Evolutionary conservation across 2,888 invertebrate species (phyloP), one percentile per base, ranked within the genome.

Genomic region (Leptinotarsa juncta): DNA sequence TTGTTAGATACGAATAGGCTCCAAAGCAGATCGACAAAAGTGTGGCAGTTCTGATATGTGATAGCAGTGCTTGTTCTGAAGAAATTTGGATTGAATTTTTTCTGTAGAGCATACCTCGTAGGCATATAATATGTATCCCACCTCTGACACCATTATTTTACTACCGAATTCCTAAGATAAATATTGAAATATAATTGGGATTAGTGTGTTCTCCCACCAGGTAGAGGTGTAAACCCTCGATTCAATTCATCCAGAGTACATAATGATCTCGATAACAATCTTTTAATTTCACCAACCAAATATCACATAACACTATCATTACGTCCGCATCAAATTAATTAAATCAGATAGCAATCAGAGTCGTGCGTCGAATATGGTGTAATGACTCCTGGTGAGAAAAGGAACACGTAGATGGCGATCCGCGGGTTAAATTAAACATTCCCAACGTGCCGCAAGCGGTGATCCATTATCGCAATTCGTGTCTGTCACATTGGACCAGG

Each of bases 261-360:
- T 53, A 20, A 26, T 60, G 26, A 26, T 60, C 26, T 26, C 4
- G 16, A 60, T 26, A 60, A 20, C 60, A 16, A 60, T 26, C 60
- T 15, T 23, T 16, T 60, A 26, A 26, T 60, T 60, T 26, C 26
- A 23, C 5, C 23, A 26, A 20, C 60, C 60, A 26, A 26, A 60
- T 60, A 60, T 60, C 60, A 26, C 60, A 60, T 60, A 26, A 60
- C 60, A 60, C 23, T 26, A 60, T 20, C 60, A 57, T 14, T 57
- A 23, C 14, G 57, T 12, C 20, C 23, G 23, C 26, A 60, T 60
- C 26, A 20, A 60, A 60, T 20, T 60, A 60, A 60, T 60, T 23
- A 26, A 60, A 60, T 60, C 60, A 60, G 60, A 60, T 60, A 60
- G 60, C 60, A 60, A 60, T 60, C 60, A 60, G 60, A 26, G 60